A percentile compares a stretch with the other conserved stretches of the same genome.
Conservation (phyloP, 2,888 invertebrate genomes). For the Tuberolachnus salignus region DNA sequence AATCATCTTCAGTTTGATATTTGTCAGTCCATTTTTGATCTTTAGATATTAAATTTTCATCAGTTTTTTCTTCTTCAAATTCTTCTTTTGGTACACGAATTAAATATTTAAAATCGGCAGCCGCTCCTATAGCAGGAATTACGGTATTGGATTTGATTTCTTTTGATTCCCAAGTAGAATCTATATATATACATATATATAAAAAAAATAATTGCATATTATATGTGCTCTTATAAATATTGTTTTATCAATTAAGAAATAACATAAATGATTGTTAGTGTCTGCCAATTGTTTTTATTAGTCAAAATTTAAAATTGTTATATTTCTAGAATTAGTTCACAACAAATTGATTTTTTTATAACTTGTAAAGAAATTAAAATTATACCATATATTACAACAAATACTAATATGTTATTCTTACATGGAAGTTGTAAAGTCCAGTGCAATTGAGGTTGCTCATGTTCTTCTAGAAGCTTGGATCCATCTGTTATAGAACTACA, state of each 20-base stretch:
- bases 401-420: slow-evolving; percentile 6
- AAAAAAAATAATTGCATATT: background rate
- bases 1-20: slow-evolving; percentile 1
- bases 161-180: slow-evolving; percentile 48
- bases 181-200: no score
- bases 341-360: no score
- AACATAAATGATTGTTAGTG: no score
- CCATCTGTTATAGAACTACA: background rate
- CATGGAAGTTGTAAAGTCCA: slow-evolving; percentile 46
- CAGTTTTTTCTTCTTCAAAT: background rate
- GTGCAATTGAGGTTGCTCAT: background rate
- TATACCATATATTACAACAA: no score
- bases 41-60: background rate
- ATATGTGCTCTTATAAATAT: no score
- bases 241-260: no score
- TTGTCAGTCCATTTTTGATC: slow-evolving; percentile 9
- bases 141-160: slow-evolving; percentile 35
- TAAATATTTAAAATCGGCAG: slow-evolving; percentile 48
- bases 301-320: no score
- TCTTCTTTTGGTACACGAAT: slow-evolving; percentile 40
- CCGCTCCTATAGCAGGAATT: background rate
- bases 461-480: background rate
- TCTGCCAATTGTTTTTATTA: no score
- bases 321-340: no score
- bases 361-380: no score